Percentiles rank a stretch among this genome's conserved stretches.
Conservation (phyloP, 1,140 invertebrate genomes). For the Diachasma alloeum region DNA sequence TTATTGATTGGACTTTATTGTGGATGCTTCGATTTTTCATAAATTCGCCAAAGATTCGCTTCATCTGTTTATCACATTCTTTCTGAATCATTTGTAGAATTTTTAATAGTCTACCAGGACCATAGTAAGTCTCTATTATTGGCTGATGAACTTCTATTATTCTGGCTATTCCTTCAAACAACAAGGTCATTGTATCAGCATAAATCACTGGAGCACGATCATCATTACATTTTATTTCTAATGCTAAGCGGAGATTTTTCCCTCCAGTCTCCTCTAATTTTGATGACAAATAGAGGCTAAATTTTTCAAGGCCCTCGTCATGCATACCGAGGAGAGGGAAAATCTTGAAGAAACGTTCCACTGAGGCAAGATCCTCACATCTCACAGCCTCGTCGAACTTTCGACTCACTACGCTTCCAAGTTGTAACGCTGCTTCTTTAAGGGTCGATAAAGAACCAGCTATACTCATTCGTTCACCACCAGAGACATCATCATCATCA, state of each 20-base stretch:
- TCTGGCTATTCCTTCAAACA: constrained; percentile 90
- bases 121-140: constrained; percentile 93
- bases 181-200: constrained; percentile 82
- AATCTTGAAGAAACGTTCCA: constrained; percentile 97
- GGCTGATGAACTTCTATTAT: constrained; percentile 92
- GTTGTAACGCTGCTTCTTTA: constrained; percentile 82
- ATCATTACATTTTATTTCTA: constrained; percentile 72
- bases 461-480: constrained; percentile 75
- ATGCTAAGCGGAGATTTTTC: constrained; percentile 75
- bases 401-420: constrained; percentile 75
- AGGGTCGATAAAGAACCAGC: constrained; percentile 84
- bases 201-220: constrained; percentile 80
- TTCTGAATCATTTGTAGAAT: constrained; percentile 80
- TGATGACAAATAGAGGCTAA: constrained; percentile 88
- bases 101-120: constrained; percentile 78
- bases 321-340: constrained; percentile 95
- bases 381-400: constrained; percentile 94
- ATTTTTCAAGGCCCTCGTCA: constrained; percentile 88
- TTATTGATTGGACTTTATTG: constrained; percentile 72
- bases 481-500: constrained; percentile 77
- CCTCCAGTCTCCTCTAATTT: constrained; percentile 80
- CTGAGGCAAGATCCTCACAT: constrained; percentile 87
- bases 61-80: constrained; percentile 79
- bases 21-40: constrained; percentile 77
- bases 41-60: constrained; percentile 80